A percentile compares a stretch with the other conserved stretches of the same genome.
Conservation (phyloP, 2,113 vertebrate genomes). For the Mormyrus iriodes region DNA sequence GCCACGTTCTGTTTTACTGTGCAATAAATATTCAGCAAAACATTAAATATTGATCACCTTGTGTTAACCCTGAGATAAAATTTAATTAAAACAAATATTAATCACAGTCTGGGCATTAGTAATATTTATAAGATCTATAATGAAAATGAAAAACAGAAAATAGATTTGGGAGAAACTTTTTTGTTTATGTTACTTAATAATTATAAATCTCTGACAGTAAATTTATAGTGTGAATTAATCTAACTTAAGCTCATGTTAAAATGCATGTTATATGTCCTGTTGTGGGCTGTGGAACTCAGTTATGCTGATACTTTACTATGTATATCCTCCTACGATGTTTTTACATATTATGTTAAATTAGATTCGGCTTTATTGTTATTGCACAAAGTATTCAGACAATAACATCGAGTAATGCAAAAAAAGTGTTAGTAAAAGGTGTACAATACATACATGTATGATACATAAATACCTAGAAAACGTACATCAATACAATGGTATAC, state of each 20-base stretch:
- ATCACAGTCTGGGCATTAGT: conserved; percentile 45
- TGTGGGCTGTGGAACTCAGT: background rate
- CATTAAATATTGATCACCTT: conserved; percentile 59
- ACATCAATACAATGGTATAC: background rate
- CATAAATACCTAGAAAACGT: background rate
- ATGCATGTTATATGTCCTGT: background rate
- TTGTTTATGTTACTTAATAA: conserved; percentile 1
- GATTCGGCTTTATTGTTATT: background rate
- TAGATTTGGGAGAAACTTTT: conserved; percentile 8
- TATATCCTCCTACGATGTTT: background rate
- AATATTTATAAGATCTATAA: conserved; percentile 45
- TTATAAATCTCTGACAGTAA: conserved; percentile 9
- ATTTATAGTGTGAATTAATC: background rate
- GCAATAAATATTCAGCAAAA: conserved; percentile 58
- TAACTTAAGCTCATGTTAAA: background rate
- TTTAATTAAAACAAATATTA: conserved; percentile 66
- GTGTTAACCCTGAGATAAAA: conserved; percentile 51
- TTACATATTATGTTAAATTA: background rate
- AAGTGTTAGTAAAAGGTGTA: background rate
- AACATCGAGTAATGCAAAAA: background rate
- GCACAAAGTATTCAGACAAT: background rate
- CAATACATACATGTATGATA: background rate
- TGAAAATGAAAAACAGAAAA: conserved; percentile 32
- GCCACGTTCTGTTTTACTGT: conserved; percentile 40
- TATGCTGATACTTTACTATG: background rate